phyloP scores from a whole-genome alignment of 1,140 invertebrate species.

The Steinernema feltiae region DNA sequence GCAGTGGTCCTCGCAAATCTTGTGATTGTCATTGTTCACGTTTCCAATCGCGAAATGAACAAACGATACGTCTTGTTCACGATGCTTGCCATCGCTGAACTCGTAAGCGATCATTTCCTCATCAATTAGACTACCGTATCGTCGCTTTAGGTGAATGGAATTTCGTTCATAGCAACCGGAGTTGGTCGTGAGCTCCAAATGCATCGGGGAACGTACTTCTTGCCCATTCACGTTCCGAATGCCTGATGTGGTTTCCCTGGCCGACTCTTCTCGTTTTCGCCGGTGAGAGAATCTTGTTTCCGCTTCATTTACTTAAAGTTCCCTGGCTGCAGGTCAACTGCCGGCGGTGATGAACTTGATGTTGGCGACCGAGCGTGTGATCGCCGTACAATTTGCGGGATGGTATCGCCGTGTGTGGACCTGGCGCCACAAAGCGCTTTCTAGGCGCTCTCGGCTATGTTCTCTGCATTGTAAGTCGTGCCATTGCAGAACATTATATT shows the following conservation, averaged over 20 bases:
- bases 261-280: background rate
- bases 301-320: no score
- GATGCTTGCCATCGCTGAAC: background rate
- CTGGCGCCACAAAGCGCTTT: background rate
- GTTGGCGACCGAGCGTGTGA: background rate
- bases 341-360: background rate
- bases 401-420: background rate
- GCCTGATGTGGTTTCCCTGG: background rate
- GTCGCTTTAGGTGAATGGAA: background rate
- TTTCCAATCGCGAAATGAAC: background rate
- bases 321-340: background rate
- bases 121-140: background rate
- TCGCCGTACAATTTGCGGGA: background rate
- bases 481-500: background rate
- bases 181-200: background rate
- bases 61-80: background rate
- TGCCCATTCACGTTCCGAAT: background rate
- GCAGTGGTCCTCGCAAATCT: background rate
- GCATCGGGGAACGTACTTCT: background rate
- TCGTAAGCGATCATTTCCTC: background rate
- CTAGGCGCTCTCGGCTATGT: background rate
- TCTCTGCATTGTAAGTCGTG: background rate
- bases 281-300: no score
- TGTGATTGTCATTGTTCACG: background rate
- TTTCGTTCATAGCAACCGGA: background rate